Base-by-base conservation (phyloP, 2,888 invertebrate species). In the Dinocampus coccinellae region DNA sequence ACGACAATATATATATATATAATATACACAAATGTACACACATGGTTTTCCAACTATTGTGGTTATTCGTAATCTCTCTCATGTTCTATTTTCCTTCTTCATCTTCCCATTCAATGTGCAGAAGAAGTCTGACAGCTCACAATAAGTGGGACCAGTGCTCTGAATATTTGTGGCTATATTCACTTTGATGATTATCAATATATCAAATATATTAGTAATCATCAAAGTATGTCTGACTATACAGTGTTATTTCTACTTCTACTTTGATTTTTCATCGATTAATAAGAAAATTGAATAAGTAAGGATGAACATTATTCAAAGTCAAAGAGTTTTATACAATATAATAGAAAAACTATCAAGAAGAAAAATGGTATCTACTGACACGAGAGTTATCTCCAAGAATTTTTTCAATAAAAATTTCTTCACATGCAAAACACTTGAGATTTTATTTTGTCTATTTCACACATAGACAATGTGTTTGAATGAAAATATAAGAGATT, bases 51-150 rank as follows among this genome's bases (percentile, higher is more conserved):
- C 16, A 4, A 16, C 16, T 47, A n/a, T 16, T 47, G 20, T 6
- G 47, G 47, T 47, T 16, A 3, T 6, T 7, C 2, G 13, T 16
- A 29, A 33, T 24, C 24, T 11, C 61, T 61, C 16, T 60, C n/a
- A 34, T 60, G 11, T 60, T 60, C 36, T 36, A n/a, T 16, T 26
- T 26, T 60, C 33, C 10, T 60, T 26, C 11, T 16, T 4, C 60
- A 22, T 34, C n/a, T 60, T 69, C 52, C 39, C 63, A 42, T 57
- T 33, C 26, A 26, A 26, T 29, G 22, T 61, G n/a, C 4, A 52
- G 52, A 20, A 9, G 22, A 42, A 67, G 57, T 61, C 69, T 11
- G 34, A 39, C 70, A 70, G 58, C 34, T 57, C 34, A 10, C 29
- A 24, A 29, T n/a, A 33, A 57, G 34, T n/a, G n/a, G n/a, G n/a